A percentile compares a stretch with the other conserved stretches of the same genome.
These are phyloP conservation scores for Halcyon leucocephala DNA, from an alignment of 2,797 vertebrate species.

Conservation along the genomic window DNA sequence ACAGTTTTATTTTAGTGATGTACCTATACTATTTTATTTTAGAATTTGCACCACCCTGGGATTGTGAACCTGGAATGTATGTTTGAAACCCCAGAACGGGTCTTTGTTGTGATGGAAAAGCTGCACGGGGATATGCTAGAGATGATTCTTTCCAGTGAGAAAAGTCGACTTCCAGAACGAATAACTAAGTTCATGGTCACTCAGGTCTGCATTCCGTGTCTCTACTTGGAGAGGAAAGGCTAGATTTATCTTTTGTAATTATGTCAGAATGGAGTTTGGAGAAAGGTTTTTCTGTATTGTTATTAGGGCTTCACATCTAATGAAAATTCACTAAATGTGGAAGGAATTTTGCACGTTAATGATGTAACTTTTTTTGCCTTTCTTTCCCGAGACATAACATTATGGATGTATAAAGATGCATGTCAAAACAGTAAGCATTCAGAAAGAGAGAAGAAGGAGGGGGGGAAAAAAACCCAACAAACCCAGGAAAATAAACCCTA, in stretches of 20 bases:
- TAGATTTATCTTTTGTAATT: not conserved
- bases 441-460: not conserved
- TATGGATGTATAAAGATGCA: not conserved
- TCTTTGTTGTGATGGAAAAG: conserved; percentile 99
- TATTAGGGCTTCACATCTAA: not conserved
- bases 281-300: not conserved
- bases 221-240: not conserved
- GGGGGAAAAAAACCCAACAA: too few species aligned
- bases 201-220: conserved; percentile 87
- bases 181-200: conserved; percentile 98
- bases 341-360: not conserved
- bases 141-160: conserved; percentile 98
- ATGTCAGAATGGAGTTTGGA: not conserved
- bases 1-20: not conserved
- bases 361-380: not conserved
- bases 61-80: conserved; percentile 99
- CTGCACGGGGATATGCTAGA: conserved; percentile 98
- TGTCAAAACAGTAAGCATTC: not conserved
- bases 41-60: conserved; percentile 98
- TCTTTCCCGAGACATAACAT: not conserved
- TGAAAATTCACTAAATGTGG: not conserved
- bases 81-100: conserved; percentile 97
- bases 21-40: conserved; percentile 16
- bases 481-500: not conserved
- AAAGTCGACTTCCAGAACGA: conserved; percentile 94